Conservation (phyloP, 2,797 vertebrate genomes). For the Sarcophilus harrisii region DNA sequence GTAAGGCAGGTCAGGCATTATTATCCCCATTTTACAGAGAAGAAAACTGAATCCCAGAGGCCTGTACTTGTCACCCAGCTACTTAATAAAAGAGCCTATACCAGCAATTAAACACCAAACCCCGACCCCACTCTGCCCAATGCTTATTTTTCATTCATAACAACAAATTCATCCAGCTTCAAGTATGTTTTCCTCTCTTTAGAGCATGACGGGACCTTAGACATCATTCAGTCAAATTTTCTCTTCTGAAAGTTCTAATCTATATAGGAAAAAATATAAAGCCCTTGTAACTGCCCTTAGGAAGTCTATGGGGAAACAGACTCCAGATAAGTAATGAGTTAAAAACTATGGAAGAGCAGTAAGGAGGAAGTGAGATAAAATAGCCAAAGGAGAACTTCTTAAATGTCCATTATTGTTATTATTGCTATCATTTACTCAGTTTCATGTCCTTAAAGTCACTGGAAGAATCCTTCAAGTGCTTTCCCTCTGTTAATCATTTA, state of each 20-base stretch:
- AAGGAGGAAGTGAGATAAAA: background rate
- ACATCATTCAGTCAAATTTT: background rate
- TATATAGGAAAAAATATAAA: background rate
- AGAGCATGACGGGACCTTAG: background rate
- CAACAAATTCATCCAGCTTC: background rate
- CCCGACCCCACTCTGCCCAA: background rate
- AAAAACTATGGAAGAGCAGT: background rate
- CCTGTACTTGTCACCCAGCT: background rate
- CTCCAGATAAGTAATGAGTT: background rate
- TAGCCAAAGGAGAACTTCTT: background rate
- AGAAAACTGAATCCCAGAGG: background rate
- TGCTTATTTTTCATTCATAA: background rate
- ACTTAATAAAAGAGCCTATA: background rate
- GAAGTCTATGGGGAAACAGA: background rate
- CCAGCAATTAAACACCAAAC: background rate
- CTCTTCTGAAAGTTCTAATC: background rate
- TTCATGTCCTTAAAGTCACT: background rate
- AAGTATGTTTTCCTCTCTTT: background rate
- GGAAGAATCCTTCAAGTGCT: background rate
- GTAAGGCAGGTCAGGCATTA: background rate
- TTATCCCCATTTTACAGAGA: constrained; percentile 4
- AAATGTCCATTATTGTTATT: background rate
- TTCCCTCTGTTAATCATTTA: background rate
- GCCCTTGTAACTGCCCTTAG: background rate
- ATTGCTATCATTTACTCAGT: background rate